phyloP scores from a whole-genome alignment of 2,888 invertebrate species.

The Odontomyia ornata region DNA sequence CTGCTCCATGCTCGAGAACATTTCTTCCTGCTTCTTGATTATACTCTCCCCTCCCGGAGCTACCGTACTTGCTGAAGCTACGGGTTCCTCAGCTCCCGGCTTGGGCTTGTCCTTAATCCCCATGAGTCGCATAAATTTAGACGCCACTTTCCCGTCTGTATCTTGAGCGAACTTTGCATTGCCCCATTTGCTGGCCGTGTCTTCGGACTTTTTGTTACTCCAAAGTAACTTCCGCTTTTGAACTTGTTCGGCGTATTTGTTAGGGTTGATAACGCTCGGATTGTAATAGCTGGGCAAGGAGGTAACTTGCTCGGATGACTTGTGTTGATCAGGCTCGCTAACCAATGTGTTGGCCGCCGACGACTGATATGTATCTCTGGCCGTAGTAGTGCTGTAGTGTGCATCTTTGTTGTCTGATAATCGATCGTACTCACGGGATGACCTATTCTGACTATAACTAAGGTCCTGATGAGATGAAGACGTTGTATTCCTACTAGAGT shows the following conservation, averaged over 20 bases:
- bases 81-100: slow-evolving; percentile 23
- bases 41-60: slow-evolving; percentile 56
- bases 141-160: slow-evolving; percentile 89
- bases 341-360: neutral
- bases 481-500: neutral
- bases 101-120: slow-evolving; percentile 76
- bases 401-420: slow-evolving; percentile 1
- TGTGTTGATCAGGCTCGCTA: neutral
- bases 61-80: slow-evolving; percentile 25
- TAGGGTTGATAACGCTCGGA: slow-evolving; percentile 76
- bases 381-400: neutral
- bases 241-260: slow-evolving; percentile 86
- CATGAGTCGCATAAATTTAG: slow-evolving; percentile 96
- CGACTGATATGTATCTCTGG: slow-evolving; percentile 1
- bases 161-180: slow-evolving; percentile 90
- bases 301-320: neutral
- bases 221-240: slow-evolving; percentile 93
- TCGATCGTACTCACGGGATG: slow-evolving; percentile 10
- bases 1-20: slow-evolving; percentile 93
- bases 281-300: slow-evolving; percentile 76
- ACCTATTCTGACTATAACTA: neutral
- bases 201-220: slow-evolving; percentile 77
- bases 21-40: slow-evolving; percentile 71
- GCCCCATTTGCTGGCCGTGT: slow-evolving; percentile 73
- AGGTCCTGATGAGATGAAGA: neutral